Conservation (phyloP, 2,888 invertebrate genomes). For the Ennomos quercinarius region DNA sequence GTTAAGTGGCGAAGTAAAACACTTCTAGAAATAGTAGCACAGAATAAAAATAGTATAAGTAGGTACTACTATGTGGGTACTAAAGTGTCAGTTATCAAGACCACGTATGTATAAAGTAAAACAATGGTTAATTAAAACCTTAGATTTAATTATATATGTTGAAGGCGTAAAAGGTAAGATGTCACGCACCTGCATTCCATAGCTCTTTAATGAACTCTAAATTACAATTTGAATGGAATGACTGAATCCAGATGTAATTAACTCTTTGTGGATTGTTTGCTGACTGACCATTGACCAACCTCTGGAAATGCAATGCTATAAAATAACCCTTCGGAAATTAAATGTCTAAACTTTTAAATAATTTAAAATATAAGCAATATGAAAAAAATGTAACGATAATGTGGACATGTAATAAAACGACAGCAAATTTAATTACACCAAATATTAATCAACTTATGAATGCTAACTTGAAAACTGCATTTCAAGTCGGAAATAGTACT, state of each 20-base stretch:
- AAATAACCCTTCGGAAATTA: no score
- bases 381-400: no score
- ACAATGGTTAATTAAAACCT: constrained; percentile 74
- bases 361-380: no score
- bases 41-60: no score
- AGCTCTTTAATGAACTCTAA: constrained; percentile 24
- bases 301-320: no score
- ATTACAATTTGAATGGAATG: background rate
- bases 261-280: background rate
- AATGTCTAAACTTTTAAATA: no score
- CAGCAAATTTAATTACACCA: no score
- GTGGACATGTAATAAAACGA: no score
- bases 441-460: background rate
- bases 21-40: no score
- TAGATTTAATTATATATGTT: constrained; percentile 63
- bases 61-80: no score
- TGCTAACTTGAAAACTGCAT: background rate
- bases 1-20: no score
- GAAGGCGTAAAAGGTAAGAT: constrained; percentile 50
- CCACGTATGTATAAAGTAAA: constrained; percentile 17
- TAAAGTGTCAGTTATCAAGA: background rate
- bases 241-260: constrained; percentile 7
- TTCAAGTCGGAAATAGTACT: constrained; percentile 15
- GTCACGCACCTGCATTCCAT: constrained; percentile 45
- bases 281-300: no score